Evolutionary conservation across 2,888 invertebrate genomes (phyloP).

Genomic region (Erannis defoliaria): DNA sequence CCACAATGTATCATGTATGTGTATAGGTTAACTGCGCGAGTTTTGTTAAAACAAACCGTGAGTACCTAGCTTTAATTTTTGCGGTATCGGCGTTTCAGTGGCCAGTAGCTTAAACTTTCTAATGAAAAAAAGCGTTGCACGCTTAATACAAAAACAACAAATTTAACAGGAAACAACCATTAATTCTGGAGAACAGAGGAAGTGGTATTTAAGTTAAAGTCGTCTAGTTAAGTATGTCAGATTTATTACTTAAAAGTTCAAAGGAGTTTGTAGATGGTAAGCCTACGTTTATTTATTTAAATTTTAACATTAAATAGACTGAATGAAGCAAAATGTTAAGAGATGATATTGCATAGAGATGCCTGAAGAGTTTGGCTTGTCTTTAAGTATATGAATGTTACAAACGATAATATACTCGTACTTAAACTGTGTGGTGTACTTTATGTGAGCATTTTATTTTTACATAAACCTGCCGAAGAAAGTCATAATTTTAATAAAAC

Average conservation of each 20-base stretch:
- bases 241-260: constrained; percentile 44
- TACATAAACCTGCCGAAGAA: too few relatives aligned
- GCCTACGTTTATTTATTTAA: constrained; percentile 26
- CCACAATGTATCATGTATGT: too few relatives aligned
- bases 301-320: constrained; percentile 14
- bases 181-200: constrained; percentile 41
- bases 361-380: too few relatives aligned
- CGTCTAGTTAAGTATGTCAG: constrained; percentile 43
- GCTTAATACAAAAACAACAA: constrained; percentile 32
- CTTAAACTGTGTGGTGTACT: too few relatives aligned
- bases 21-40: background rate
- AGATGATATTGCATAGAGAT: too few relatives aligned
- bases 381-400: too few relatives aligned
- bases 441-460: too few relatives aligned
- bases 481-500: too few relatives aligned
- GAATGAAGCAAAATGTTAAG: background rate
- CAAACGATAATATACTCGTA: too few relatives aligned
- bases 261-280: constrained; percentile 37
- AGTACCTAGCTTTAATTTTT: background rate
- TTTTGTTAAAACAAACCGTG: background rate
- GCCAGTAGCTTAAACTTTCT: constrained; percentile 13
- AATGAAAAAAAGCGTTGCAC: constrained; percentile 20
- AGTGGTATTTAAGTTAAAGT: constrained; percentile 45
- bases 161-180: constrained; percentile 41
- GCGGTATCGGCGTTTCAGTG: background rate